phyloP scores from a whole-genome alignment of 2,888 invertebrate species.

The Andrena fulva region DNA sequence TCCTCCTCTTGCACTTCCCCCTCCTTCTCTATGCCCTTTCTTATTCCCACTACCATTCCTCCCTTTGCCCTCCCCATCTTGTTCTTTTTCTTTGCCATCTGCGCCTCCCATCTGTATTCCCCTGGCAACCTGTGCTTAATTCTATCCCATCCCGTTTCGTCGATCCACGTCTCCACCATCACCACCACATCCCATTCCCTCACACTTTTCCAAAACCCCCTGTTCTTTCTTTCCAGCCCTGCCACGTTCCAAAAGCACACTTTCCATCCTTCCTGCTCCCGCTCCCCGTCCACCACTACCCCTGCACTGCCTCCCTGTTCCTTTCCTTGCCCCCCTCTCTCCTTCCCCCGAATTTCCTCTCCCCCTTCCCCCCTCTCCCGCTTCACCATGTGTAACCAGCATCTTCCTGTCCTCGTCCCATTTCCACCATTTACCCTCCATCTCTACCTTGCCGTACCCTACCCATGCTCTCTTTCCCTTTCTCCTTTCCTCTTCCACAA shows the following conservation, averaged over 20 bases:
- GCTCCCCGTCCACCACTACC: background rate
- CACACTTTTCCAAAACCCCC: background rate
- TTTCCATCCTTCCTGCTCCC: background rate
- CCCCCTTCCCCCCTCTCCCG: background rate
- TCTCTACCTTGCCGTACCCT: background rate
- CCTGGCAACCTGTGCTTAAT: background rate
- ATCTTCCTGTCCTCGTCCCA: background rate
- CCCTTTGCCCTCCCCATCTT: background rate
- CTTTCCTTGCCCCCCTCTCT: too few species aligned
- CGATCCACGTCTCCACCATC: background rate
- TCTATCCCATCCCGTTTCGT: background rate
- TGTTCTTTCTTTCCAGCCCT: background rate
- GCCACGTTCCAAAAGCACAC: background rate
- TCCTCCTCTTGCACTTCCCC: background rate
- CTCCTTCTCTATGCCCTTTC: background rate
- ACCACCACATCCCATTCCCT: background rate
- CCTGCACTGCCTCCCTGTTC: too few species aligned
- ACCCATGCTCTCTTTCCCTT: background rate
- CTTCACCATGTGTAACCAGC: background rate
- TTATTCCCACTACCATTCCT: too few species aligned
- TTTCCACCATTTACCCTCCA: background rate
- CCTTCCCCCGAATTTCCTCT: too few species aligned
- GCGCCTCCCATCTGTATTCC: too few species aligned
- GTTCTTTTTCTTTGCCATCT: background rate
- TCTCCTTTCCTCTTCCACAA: background rate